Evolutionary conservation across 1,140 invertebrate genomes (phyloP).

Genomic region (Aphis gossypii): DNA sequence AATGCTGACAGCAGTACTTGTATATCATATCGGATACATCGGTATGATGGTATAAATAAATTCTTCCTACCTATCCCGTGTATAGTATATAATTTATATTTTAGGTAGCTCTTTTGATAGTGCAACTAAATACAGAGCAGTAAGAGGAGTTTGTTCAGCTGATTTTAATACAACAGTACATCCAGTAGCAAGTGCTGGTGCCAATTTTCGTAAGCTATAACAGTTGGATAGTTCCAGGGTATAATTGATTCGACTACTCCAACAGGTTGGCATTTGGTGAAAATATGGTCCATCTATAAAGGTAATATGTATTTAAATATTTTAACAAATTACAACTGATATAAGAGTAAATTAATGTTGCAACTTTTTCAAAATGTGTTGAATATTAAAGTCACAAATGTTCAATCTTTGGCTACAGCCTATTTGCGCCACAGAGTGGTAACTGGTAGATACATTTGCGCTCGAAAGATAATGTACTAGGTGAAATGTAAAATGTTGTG

Average conservation of each 20-base stretch:
- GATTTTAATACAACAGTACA: conserved; percentile 90
- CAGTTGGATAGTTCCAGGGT: conserved; percentile 89
- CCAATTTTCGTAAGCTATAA: conserved; percentile 87
- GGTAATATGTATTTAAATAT: not conserved
- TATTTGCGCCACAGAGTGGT: too few species aligned
- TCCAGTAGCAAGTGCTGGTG: conserved; percentile 81
- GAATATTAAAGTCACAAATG: too few species aligned
- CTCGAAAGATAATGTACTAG: too few species aligned
- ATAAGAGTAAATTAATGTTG: too few species aligned
- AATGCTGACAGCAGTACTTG: too few species aligned
- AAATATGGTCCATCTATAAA: conserved; percentile 66
- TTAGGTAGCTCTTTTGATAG: conserved; percentile 74
- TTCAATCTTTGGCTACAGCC: too few species aligned
- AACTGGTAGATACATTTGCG: too few species aligned
- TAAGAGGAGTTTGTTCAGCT: conserved; percentile 93
- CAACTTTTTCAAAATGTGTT: too few species aligned
- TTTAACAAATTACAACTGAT: conserved; percentile 10
- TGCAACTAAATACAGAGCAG: conserved; percentile 80
- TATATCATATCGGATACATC: too few species aligned
- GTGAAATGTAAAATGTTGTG: too few species aligned
- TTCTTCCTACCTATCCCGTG: too few species aligned
- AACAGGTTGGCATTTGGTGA: conserved; percentile 82
- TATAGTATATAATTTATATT: not conserved
- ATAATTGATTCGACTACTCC: conserved; percentile 90
- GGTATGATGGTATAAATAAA: too few species aligned